Evolutionary conservation across 2,797 vertebrate species (phyloP), one percentile per base, ranked within the genome.

Genomic region (Telmatherina bonti): DNA sequence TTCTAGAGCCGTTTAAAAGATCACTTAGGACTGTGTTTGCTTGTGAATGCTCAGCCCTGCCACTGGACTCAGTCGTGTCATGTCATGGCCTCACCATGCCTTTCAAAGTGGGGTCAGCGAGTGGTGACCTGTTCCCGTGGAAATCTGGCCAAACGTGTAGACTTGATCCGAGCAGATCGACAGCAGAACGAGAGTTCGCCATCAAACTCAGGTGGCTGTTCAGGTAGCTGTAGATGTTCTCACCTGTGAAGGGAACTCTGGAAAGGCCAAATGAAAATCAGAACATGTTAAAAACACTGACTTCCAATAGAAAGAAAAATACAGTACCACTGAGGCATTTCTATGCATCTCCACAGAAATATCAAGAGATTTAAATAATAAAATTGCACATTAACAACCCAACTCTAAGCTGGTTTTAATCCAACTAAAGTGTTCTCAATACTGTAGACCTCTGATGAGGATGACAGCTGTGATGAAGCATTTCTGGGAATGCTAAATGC

Each of bases 61-160:
- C 15, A 36, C 35, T 15, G 35, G 35, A 36, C 35, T 13, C 5
- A 36, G 12, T 36, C 35, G 5, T 36, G 43, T 38, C 1, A 22
- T 5, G 0, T 8, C 10, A 29, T 52, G 45, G 29, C 76, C 95
- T 96, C 95, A 99, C 98, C 97, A 96, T 96, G 92, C 97, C 97
- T 90, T 96, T 97, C 67, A 98, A 90, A 74, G 93, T 94, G 78
- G 96, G 94, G 94, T 99, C 97, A 35, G 97, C 96, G 88, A 99
- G 94, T 55, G 97, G 97, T 61, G 97, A 99, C 83, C 97, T 86
- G 95, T 99, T 99, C 62, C 98, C 97, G 72, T 99, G 97, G 92
- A 99, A 98, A 93, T 99, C 97, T 4, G 98, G 97, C 96, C 97
- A 98, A 92, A 99, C 91, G 82, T 99, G 97, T 87, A 99, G 95